Evolutionary conservation across 2,797 vertebrate genomes (phyloP).

Genomic region (Chrysocyon brachyurus): DNA sequence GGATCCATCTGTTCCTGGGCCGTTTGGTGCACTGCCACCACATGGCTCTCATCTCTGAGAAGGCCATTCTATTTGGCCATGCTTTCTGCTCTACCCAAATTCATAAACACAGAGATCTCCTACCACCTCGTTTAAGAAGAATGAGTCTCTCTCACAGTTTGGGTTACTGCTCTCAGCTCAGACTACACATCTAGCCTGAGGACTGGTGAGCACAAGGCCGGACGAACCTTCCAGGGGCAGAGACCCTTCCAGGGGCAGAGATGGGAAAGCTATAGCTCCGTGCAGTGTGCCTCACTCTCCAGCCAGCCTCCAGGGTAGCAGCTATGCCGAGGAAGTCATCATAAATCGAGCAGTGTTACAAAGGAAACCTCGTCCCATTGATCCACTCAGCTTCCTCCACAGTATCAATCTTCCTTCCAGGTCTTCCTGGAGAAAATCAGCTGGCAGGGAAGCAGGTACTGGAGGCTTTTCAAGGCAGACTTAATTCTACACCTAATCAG

Average conservation of each 20-base stretch:
- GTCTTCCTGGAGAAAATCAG: not conserved
- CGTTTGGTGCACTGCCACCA: rapidly evolving
- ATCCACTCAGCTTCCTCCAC: not conserved
- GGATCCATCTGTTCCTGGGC: not conserved
- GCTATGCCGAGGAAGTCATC: not conserved
- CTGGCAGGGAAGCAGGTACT: not conserved
- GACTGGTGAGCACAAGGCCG: no score
- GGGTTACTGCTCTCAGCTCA: rapidly evolving
- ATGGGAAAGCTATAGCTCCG: not conserved
- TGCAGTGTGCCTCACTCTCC: not conserved
- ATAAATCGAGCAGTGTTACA: not conserved
- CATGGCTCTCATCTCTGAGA: not conserved
- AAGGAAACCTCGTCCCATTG: not conserved
- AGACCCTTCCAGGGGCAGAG: not conserved
- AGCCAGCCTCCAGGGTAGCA: not conserved
- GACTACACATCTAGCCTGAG: not conserved
- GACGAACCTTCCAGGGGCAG: not conserved
- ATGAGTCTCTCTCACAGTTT: not conserved
- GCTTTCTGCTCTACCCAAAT: not conserved
- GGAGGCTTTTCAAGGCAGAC: not conserved
- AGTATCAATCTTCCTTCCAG: not conserved
- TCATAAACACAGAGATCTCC: not conserved
- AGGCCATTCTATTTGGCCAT: rapidly evolving
- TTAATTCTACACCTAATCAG: slow-evolving; percentile 35
- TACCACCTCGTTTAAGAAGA: not conserved